Conservation (phyloP, 2,888 invertebrate species). For the Biston stratarius region DNA sequence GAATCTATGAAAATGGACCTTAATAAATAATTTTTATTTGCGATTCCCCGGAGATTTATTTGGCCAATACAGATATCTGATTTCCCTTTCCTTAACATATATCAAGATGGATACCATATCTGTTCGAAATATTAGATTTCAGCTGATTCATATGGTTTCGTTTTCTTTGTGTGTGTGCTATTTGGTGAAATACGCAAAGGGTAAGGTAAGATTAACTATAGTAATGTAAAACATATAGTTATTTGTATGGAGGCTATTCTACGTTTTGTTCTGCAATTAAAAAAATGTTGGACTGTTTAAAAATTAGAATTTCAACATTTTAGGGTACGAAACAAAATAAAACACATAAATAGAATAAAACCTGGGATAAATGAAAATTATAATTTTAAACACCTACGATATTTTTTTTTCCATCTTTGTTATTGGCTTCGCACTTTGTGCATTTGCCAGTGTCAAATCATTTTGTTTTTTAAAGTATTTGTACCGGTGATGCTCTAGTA, state of each 20-base stretch:
- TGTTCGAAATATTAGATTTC: slow-evolving; percentile 22
- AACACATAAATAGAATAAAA: no score
- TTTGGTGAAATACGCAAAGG: slow-evolving; percentile 1
- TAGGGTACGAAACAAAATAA: no score
- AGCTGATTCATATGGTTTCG: slow-evolving; percentile 21
- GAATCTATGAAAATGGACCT: slow-evolving; percentile 29
- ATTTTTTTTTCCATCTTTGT: no score
- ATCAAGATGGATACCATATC: slow-evolving; percentile 28
- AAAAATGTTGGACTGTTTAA: no score
- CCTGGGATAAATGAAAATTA: no score
- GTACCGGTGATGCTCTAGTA: no score
- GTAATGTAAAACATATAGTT: neutral
- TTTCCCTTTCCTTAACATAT: slow-evolving; percentile 36
- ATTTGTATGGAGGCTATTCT: neutral
- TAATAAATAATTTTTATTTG: slow-evolving; percentile 37
- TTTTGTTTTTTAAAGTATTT: no score
- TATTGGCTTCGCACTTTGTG: no score
- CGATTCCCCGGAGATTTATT: slow-evolving; percentile 30
- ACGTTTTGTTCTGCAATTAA: no score
- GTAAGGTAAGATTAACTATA: neutral
- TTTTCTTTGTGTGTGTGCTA: slow-evolving; percentile 10
- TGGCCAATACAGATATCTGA: slow-evolving; percentile 31
- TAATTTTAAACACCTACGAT: no score
- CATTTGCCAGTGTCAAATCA: no score
- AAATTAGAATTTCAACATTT: no score